Evolutionary conservation across 2,113 vertebrate species (phyloP).

Genomic region (Corvus moneduloides): DNA sequence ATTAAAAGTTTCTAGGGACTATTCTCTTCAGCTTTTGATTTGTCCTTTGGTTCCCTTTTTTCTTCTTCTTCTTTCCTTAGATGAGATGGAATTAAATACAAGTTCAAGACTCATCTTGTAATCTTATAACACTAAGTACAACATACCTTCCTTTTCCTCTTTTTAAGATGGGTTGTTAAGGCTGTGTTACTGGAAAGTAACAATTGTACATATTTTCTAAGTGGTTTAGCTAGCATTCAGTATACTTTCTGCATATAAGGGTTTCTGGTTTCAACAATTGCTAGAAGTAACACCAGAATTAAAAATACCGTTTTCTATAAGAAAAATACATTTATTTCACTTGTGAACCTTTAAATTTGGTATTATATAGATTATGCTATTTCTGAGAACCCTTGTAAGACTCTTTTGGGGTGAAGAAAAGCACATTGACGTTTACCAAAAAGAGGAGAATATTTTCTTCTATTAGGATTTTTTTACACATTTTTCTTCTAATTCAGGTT

Average conservation of each 20-base stretch:
- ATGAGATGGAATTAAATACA: neutral
- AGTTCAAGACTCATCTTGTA: neutral
- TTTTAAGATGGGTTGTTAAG: neutral
- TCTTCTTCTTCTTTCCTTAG: neutral
- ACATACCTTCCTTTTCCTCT: neutral
- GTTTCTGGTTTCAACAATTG: neutral
- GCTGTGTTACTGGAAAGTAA: neutral
- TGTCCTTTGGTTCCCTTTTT: neutral
- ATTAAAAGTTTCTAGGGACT: neutral
- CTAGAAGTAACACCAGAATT: neutral
- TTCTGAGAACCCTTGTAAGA: neutral
- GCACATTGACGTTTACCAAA: neutral
- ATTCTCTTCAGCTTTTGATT: neutral
- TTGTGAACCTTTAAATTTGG: neutral
- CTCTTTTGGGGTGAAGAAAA: neutral
- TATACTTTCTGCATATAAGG: neutral
- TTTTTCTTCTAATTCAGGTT: neutral
- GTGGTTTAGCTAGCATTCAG: neutral
- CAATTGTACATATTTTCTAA: neutral
- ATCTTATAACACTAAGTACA: neutral
- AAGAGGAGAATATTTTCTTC: neutral
- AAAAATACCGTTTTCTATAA: neutral
- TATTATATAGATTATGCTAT: neutral
- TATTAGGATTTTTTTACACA: neutral
- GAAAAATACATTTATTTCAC: neutral